Percentiles rank a stretch among this genome's conserved stretches.
Evolutionary conservation across 2,888 invertebrate genomes (phyloP).

Genomic region (Nomada lathburiana): DNA sequence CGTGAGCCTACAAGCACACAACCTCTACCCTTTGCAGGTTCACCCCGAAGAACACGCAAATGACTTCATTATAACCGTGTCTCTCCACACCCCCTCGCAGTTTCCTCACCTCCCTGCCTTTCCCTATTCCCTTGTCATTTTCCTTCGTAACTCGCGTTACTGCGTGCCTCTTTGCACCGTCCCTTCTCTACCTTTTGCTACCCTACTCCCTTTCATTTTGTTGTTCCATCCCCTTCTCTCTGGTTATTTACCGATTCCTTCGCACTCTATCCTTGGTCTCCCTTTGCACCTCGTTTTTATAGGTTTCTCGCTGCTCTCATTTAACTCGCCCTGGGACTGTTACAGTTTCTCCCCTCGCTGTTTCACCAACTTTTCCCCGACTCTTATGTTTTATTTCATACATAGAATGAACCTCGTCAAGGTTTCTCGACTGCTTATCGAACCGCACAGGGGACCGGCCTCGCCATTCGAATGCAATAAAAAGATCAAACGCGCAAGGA

Average conservation of each 20-base stretch:
- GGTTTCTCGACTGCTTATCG: not conserved
- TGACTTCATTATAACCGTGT: conserved; percentile 79
- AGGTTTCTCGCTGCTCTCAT: not conserved
- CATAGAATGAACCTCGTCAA: not conserved
- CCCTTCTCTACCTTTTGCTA: not conserved
- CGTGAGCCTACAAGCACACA: conserved; percentile 51
- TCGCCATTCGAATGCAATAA: not conserved
- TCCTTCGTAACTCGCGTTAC: conserved; percentile 8
- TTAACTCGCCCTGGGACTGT: not conserved
- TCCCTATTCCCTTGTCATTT: not conserved
- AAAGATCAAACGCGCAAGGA: not conserved
- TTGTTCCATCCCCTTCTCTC: no score
- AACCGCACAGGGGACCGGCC: not conserved
- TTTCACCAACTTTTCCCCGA: not conserved
- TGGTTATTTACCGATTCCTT: not conserved
- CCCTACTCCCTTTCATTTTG: not conserved
- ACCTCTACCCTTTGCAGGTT: conserved; percentile 65
- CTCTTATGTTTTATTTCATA: no score
- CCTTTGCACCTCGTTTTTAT: not conserved
- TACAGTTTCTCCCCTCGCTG: not conserved
- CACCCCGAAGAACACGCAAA: conserved; percentile 77
- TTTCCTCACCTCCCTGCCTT: not conserved
- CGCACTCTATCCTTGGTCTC: not conserved
- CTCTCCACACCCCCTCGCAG: conserved; percentile 1
- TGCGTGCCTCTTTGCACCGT: not conserved